phyloP scores from a whole-genome alignment of 1,140 invertebrate species.

The Pogonognathellus flavescens region DNA sequence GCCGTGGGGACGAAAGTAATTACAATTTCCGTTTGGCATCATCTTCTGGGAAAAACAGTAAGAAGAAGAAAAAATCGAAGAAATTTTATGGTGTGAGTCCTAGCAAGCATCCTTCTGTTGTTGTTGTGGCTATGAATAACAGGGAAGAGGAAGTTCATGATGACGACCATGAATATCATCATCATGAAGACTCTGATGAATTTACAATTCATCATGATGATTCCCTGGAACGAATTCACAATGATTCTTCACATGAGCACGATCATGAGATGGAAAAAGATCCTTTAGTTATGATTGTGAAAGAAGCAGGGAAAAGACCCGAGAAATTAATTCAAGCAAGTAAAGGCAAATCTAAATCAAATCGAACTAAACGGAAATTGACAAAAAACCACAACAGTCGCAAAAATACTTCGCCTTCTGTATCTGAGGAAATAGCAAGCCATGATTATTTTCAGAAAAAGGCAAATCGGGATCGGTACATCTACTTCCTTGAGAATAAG shows the following conservation, averaged over 20 bases:
- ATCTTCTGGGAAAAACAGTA: too few relatives aligned
- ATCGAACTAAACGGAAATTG: not conserved
- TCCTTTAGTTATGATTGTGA: not conserved
- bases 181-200: too few relatives aligned
- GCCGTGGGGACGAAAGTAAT: not conserved
- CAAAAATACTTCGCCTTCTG: not conserved
- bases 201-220: too few relatives aligned
- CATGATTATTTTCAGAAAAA: not conserved
- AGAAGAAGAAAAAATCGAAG: too few relatives aligned
- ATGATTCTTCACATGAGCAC: not conserved
- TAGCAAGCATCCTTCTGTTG: not conserved
- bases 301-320: not conserved
- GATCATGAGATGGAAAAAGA: not conserved
- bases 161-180: not conserved
- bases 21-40: not conserved
- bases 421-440: not conserved
- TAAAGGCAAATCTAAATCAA: not conserved
- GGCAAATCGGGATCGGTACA: too few relatives aligned
- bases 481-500: too few relatives aligned
- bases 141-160: not conserved
- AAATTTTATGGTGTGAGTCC: not conserved
- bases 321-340: not conserved
- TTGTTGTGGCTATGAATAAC: not conserved
- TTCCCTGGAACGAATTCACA: not conserved
- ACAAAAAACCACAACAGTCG: too few relatives aligned